These are phyloP conservation scores for Lonchura striata DNA, from an alignment of 2,113 vertebrate species.

Conservation along the genomic window DNA sequence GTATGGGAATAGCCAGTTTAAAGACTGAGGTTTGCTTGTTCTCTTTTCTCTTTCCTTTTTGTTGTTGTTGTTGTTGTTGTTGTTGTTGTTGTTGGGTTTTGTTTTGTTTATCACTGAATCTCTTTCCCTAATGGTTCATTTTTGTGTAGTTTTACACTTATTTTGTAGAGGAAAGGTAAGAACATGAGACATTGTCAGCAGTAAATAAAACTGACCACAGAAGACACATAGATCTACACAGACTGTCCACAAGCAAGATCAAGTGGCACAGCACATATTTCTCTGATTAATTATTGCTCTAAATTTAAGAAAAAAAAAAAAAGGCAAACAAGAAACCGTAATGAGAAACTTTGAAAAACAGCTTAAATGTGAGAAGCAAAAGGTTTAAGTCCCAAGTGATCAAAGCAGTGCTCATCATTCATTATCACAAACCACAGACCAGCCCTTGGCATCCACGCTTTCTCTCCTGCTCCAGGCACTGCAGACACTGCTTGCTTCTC, in stretches of 20 bases:
- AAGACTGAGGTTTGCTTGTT: neutral
- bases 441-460: neutral
- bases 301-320: neutral
- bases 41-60: neutral
- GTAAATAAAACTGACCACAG: neutral
- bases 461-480: neutral
- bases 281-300: neutral
- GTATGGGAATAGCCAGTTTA: neutral
- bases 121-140: neutral
- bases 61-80: neutral
- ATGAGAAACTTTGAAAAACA: neutral
- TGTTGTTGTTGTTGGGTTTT: neutral
- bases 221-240: neutral
- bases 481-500: neutral
- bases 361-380: neutral
- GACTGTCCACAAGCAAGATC: neutral
- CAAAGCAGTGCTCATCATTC: neutral
- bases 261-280: neutral
- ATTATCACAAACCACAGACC: neutral
- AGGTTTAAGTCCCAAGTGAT: neutral
- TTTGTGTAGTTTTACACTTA: neutral
- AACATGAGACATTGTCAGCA: neutral
- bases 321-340: neutral
- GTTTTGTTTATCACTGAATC: neutral
- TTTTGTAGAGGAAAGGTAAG: neutral